Evolutionary conservation across 2,888 invertebrate species (phyloP).

Genomic region (Lasioglossum figueresi): DNA sequence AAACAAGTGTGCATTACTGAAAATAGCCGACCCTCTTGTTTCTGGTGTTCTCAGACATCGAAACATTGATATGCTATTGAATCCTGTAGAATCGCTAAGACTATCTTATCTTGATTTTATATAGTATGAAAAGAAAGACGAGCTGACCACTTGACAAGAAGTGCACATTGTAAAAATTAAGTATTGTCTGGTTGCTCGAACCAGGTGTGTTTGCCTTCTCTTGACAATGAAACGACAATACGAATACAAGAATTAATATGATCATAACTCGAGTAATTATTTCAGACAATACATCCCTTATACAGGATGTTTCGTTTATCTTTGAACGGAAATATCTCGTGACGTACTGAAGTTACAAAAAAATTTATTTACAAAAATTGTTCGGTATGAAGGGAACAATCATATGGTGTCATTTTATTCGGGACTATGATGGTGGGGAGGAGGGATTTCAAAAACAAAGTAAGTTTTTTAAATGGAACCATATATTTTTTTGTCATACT

Average conservation of each 20-base stretch:
- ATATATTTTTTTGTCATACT: too few relatives aligned
- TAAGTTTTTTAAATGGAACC: too few relatives aligned
- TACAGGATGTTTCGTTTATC: too few relatives aligned
- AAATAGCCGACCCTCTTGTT: not conserved
- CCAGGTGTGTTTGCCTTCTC: not conserved
- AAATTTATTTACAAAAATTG: too few relatives aligned
- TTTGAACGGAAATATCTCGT: too few relatives aligned
- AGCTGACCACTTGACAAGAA: not conserved
- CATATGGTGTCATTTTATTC: too few relatives aligned
- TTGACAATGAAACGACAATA: conserved; percentile 5
- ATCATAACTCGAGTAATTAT: not conserved
- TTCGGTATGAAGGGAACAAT: too few relatives aligned
- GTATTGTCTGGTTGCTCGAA: not conserved
- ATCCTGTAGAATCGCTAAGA: not conserved
- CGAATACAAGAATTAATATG: not conserved
- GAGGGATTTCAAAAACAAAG: too few relatives aligned
- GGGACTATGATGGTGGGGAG: too few relatives aligned
- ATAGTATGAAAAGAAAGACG: not conserved
- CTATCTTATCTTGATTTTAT: not conserved
- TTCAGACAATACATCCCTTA: not conserved
- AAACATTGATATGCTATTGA: not conserved
- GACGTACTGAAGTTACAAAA: too few relatives aligned
- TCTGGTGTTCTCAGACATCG: not conserved
- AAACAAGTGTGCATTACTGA: not conserved
- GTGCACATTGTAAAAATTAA: not conserved